These are phyloP conservation scores for Ctenomys sociabilis DNA, from an alignment of 2,113 vertebrate genomes.

Conservation along the genomic window DNA sequence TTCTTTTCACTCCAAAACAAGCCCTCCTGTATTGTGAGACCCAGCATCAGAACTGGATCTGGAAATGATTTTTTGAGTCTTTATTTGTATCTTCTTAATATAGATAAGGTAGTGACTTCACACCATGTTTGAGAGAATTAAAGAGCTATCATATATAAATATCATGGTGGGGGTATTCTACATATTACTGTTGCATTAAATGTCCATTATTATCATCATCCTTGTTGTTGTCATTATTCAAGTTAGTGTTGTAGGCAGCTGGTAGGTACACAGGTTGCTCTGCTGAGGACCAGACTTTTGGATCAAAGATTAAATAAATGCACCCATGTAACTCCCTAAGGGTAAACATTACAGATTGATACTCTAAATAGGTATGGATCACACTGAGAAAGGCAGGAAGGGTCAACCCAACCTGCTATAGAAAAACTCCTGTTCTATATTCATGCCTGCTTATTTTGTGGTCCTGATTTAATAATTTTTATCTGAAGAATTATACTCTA, in stretches of 20 bases:
- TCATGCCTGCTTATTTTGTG: too few species aligned
- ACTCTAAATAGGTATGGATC: too few species aligned
- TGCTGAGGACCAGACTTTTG: too few species aligned
- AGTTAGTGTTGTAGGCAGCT: background rate
- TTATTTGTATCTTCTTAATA: background rate
- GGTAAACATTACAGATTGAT: too few species aligned
- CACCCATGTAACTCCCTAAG: too few species aligned
- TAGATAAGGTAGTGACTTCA: background rate
- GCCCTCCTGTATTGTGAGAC: background rate
- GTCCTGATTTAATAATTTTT: too few species aligned
- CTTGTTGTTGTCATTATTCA: background rate
- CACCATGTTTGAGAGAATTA: background rate
- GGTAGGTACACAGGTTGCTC: too few species aligned
- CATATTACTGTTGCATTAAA: background rate
- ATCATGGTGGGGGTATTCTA: background rate
- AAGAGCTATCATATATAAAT: background rate
- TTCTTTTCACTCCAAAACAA: slow-evolving; percentile 5
- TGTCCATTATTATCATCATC: slow-evolving; percentile 23
- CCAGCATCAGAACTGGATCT: background rate
- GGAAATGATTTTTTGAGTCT: background rate
- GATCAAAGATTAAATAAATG: too few species aligned
- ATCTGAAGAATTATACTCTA: too few species aligned
- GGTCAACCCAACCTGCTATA: too few species aligned
- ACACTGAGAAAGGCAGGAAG: too few species aligned
- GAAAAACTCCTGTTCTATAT: too few species aligned